Percentiles rank a stretch among this genome's conserved stretches.
Evolutionary conservation across 1,140 invertebrate species (phyloP).

Genomic region (Bemisia tabaci): DNA sequence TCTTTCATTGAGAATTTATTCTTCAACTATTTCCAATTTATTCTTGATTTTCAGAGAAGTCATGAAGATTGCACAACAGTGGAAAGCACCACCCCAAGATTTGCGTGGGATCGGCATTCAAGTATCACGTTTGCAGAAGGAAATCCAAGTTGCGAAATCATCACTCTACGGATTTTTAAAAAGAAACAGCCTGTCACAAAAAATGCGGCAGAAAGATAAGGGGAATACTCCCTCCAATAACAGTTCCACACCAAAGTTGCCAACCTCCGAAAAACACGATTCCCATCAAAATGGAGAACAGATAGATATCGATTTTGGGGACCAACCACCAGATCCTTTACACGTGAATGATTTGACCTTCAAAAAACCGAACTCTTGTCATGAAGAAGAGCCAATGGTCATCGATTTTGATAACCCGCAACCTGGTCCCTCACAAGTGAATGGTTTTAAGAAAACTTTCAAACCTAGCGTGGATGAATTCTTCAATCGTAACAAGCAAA

Average conservation of each 20-base stretch:
- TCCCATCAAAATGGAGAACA: no score
- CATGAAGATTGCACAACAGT: conserved; percentile 44
- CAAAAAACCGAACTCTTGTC: no score
- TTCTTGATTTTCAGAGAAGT: conserved; percentile 43
- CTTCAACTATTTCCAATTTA: no score
- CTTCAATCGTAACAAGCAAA: background rate
- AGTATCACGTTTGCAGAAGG: conserved; percentile 36
- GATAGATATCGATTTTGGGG: no score
- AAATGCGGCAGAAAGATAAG: background rate
- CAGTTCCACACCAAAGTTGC: no score
- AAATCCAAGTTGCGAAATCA: background rate
- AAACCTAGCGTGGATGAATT: background rate
- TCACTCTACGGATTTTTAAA: conserved; percentile 35
- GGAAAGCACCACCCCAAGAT: conserved; percentile 48
- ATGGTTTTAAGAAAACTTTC: conserved; percentile 18
- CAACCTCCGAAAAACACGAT: no score
- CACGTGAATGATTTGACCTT: no score
- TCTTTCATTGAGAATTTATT: no score
- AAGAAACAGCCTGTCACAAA: conserved; percentile 24
- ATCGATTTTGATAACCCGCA: conserved; percentile 14
- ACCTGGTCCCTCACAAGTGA: conserved; percentile 13
- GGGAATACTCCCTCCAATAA: background rate
- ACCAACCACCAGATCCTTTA: no score
- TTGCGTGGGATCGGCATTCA: conserved; percentile 68
- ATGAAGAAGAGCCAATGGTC: conserved; percentile 12